Conservation (phyloP, 2,888 invertebrate genomes). For the Hirudinaria manillensis region DNA sequence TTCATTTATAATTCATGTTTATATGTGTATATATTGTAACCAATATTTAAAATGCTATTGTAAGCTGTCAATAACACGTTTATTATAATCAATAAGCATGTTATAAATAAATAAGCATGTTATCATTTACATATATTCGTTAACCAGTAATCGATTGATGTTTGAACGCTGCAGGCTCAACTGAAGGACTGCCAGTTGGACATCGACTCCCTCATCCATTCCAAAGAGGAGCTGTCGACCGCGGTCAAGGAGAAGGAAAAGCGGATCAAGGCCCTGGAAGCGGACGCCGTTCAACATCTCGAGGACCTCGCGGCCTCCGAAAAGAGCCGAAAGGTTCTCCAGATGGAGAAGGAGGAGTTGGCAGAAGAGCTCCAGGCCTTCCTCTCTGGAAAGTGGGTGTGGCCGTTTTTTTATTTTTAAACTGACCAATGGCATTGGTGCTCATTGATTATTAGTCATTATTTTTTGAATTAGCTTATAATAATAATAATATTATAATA, state of each 20-base stretch:
- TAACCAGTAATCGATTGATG: too few relatives aligned
- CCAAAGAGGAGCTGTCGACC: constrained; percentile 68
- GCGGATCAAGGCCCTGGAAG: constrained; percentile 71
- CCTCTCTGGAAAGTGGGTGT: neutral
- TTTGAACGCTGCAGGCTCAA: constrained; percentile 62
- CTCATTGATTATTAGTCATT: neutral
- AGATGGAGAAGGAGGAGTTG: constrained; percentile 89
- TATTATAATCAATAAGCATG: too few relatives aligned
- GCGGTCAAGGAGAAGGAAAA: constrained; percentile 50
- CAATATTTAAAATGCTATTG: too few relatives aligned
- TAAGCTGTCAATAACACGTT: too few relatives aligned
- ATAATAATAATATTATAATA: neutral
- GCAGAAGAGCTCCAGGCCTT: constrained; percentile 67
- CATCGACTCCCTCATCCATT: constrained; percentile 78
- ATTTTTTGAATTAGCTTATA: neutral
- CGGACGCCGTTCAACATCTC: constrained; percentile 76
- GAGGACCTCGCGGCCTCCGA: constrained; percentile 85
- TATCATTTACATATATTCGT: too few relatives aligned
- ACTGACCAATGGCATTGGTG: neutral
- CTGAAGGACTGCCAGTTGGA: constrained; percentile 85
- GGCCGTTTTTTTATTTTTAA: neutral
- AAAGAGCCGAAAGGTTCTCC: constrained; percentile 77
- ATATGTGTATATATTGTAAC: too few relatives aligned
- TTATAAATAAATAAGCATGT: too few relatives aligned
- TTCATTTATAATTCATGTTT: too few relatives aligned